These are phyloP conservation scores for Polyodon spathula DNA, from an alignment of 2,113 vertebrate genomes.

Conservation along the genomic window DNA sequence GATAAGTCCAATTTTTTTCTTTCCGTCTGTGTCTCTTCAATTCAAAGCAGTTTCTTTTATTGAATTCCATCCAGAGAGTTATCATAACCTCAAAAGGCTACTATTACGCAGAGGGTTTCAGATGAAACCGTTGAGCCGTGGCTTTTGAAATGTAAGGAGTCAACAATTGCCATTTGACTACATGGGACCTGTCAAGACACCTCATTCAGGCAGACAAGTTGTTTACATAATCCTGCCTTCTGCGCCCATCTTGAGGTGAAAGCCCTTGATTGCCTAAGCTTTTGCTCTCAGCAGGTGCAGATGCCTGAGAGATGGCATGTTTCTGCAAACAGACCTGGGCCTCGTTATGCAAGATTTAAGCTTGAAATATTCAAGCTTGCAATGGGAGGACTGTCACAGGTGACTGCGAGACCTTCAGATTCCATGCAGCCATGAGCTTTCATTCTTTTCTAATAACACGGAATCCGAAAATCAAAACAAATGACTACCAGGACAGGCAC, in stretches of 20 bases:
- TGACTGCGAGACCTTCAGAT: constrained; percentile 14
- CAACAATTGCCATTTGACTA: constrained; percentile 52
- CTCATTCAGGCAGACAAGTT: constrained; percentile 39
- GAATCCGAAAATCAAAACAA: constrained; percentile 8
- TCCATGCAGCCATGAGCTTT: constrained; percentile 21
- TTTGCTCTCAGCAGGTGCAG: constrained; percentile 37
- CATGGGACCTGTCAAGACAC: constrained; percentile 34
- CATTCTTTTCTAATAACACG: constrained; percentile 19
- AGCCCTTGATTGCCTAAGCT: constrained; percentile 23
- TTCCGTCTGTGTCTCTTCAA: constrained; percentile 33
- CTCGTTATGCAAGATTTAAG: constrained; percentile 28
- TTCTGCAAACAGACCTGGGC: constrained; percentile 18
- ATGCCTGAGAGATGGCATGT: constrained; percentile 12
- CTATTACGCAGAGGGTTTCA: constrained; percentile 61
- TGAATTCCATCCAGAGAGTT: constrained; percentile 69
- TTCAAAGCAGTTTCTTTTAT: constrained; percentile 62
- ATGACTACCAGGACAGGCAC: not conserved
- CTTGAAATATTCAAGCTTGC: constrained; percentile 18
- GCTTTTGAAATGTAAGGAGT: constrained; percentile 50
- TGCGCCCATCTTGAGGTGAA: constrained; percentile 25
- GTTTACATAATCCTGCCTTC: constrained; percentile 49
- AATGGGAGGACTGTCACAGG: constrained; percentile 15
- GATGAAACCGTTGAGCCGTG: constrained; percentile 57
- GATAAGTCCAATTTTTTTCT: constrained; percentile 47
- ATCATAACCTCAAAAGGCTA: constrained; percentile 72